A percentile compares a stretch with the other conserved stretches of the same genome.
phyloP scores from a whole-genome alignment of 2,797 vertebrate genomes.

The Apogon talboti region DNA sequence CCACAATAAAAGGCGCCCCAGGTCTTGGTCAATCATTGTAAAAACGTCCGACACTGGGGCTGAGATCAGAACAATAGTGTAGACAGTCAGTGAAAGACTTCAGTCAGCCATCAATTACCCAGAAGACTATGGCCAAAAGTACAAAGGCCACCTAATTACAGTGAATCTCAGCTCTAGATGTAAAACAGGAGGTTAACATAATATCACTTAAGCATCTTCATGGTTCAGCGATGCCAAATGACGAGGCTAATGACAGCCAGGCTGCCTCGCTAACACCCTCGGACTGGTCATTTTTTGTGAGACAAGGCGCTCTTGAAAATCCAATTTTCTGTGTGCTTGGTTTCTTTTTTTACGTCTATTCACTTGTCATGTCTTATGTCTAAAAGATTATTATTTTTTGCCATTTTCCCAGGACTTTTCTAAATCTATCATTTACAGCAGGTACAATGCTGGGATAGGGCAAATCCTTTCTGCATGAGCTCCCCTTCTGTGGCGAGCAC shows the following conservation, averaged over 20 bases:
- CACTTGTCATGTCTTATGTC: slow-evolving; percentile 83
- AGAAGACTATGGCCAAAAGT: slow-evolving; percentile 65
- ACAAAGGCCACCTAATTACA: slow-evolving; percentile 85
- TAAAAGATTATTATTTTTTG: slow-evolving; percentile 79
- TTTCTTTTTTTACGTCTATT: slow-evolving; percentile 82
- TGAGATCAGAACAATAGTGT: slow-evolving; percentile 70
- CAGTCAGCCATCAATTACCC: slow-evolving; percentile 80
- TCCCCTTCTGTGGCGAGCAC: slow-evolving; percentile 72
- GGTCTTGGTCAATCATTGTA: slow-evolving; percentile 37
- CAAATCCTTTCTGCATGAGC: slow-evolving; percentile 83
- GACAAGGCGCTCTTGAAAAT: slow-evolving; percentile 84
- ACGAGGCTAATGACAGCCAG: slow-evolving; percentile 84
- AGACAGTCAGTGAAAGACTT: slow-evolving; percentile 71
- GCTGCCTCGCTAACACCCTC: slow-evolving; percentile 81
- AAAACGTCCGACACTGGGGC: slow-evolving; percentile 51
- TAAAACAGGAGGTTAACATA: slow-evolving; percentile 88
- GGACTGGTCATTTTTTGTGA: slow-evolving; percentile 82
- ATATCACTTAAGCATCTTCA: slow-evolving; percentile 87
- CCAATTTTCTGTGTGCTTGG: slow-evolving; percentile 85
- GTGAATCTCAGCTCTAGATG: slow-evolving; percentile 82
- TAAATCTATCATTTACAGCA: slow-evolving; percentile 84
- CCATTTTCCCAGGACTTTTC: slow-evolving; percentile 72
- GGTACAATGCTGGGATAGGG: slow-evolving; percentile 81
- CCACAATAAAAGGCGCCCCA: slow-evolving; percentile 51
- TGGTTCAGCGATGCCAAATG: slow-evolving; percentile 84